phyloP scores from a whole-genome alignment of 1,140 invertebrate genomes.

The Anoplophora glabripennis region DNA sequence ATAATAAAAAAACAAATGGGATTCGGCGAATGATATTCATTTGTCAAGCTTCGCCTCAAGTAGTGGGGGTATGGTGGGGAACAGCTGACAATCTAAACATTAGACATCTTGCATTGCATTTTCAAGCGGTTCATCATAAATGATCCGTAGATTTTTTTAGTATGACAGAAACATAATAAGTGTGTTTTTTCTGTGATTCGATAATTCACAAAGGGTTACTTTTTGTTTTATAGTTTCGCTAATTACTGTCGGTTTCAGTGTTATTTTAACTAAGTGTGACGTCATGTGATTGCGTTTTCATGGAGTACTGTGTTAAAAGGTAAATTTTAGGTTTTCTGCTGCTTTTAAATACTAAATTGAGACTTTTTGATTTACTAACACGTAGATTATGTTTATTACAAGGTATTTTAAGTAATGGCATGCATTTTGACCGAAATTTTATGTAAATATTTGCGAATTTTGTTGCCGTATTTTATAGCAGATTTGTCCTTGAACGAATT shows the following conservation, averaged over 20 bases:
- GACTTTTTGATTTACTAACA: no score
- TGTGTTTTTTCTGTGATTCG: conserved; percentile 21
- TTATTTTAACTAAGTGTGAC: conserved; percentile 32
- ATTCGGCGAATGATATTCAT: no score
- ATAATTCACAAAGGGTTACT: conserved; percentile 22
- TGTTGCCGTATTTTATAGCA: conserved; percentile 14
- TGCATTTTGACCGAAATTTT: conserved; percentile 18
- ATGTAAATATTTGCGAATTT: conserved; percentile 24
- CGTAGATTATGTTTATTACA: no score
- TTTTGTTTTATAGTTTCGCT: conserved; percentile 17
- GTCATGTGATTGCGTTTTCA: conserved; percentile 42
- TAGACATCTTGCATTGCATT: conserved; percentile 38
- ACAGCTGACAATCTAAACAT: conserved; percentile 42
- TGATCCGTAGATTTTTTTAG: conserved; percentile 27
- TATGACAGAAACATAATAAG: conserved; percentile 39
- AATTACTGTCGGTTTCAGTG: conserved; percentile 18
- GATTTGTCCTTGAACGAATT: conserved; percentile 39
- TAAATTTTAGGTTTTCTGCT: conserved; percentile 16
- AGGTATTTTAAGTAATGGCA: conserved; percentile 1
- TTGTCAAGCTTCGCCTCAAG: no score
- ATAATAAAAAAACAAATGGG: no score
- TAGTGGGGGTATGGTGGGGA: conserved; percentile 25
- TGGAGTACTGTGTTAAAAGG: conserved; percentile 35
- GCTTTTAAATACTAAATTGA: no score
- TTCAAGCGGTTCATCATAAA: conserved; percentile 29